phyloP scores from a whole-genome alignment of 2,113 vertebrate species.

The Camarhynchus parvulus region DNA sequence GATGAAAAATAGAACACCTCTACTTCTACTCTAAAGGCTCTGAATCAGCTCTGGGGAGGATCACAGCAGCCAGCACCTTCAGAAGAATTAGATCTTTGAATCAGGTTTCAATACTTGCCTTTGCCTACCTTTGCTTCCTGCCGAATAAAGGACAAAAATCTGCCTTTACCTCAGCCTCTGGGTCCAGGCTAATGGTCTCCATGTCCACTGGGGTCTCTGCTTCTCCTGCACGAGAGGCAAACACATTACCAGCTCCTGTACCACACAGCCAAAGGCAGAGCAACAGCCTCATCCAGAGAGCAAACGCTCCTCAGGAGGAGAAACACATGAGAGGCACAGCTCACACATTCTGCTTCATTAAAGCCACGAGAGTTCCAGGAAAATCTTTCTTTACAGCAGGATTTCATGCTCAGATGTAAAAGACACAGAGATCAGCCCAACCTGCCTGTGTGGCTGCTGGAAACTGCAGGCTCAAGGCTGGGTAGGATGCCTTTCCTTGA shows the following conservation, averaged over 20 bases:
- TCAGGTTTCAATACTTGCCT: not conserved
- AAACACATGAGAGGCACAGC: not conserved
- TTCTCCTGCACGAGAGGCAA: slow-evolving; percentile 77
- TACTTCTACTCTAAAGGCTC: not conserved
- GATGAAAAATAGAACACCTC: not conserved
- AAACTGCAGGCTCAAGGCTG: not conserved
- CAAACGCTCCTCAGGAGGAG: not conserved
- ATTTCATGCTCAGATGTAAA: not conserved
- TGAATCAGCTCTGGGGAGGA: not conserved
- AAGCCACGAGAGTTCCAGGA: accelerated
- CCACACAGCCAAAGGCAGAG: not conserved
- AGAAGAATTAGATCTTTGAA: not conserved
- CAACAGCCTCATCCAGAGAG: not conserved
- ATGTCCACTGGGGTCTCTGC: slow-evolving; percentile 94
- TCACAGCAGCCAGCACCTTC: not conserved
- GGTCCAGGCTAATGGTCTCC: slow-evolving; percentile 93
- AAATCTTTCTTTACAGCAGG: not conserved
- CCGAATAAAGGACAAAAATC: slow-evolving; percentile 25
- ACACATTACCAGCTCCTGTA: not conserved
- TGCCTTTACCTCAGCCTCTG: slow-evolving; percentile 91
- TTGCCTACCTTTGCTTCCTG: not conserved
- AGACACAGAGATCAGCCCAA: not conserved
- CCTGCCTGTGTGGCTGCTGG: not conserved
- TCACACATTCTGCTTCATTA: slow-evolving; percentile 37
- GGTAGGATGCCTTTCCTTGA: not conserved